Conservation (phyloP, 2,113 vertebrate genomes). For the Eulemur rufifrons region DNA sequence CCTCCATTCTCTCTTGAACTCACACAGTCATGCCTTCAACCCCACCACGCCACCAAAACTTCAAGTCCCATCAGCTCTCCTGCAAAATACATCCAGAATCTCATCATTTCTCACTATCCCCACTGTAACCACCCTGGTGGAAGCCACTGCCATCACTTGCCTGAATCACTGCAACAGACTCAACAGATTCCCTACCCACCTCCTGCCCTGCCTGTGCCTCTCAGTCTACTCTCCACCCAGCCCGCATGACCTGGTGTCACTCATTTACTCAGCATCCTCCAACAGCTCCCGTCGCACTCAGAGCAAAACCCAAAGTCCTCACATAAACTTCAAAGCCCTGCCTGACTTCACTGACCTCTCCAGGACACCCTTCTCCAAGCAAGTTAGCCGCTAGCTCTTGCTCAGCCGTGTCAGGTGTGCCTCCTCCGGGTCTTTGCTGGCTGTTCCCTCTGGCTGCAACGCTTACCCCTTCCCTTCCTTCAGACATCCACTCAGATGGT, state of each 20-base stretch:
- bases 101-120: neutral
- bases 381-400: neutral
- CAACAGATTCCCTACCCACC: neutral
- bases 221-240: neutral
- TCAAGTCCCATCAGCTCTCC: neutral
- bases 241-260: neutral
- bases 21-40: neutral
- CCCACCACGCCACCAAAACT: neutral
- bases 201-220: neutral
- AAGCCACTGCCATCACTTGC: neutral
- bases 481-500: neutral
- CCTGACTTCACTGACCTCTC: neutral
- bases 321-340: neutral
- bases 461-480: neutral
- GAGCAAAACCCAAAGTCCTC: neutral
- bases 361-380: neutral
- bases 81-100: neutral
- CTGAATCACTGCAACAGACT: neutral
- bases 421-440: neutral
- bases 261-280: neutral
- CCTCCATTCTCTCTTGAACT: neutral
- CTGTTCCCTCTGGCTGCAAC: neutral
- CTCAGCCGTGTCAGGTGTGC: neutral
- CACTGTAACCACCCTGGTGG: neutral
- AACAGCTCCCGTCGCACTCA: neutral